Conservation (phyloP, 2,113 vertebrate species). For the Anguilla japonica region DNA sequence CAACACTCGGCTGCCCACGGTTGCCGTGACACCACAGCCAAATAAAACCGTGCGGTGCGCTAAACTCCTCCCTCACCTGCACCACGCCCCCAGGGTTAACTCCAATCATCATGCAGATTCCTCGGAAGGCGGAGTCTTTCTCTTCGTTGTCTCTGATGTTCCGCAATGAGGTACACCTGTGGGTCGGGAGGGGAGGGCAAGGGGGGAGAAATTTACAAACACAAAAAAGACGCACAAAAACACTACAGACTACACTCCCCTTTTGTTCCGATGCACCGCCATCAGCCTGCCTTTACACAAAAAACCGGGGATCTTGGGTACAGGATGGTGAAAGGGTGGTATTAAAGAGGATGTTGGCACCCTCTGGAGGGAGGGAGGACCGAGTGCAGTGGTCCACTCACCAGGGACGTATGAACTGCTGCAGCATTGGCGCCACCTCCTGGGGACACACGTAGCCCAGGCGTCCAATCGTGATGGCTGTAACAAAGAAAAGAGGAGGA, state of each 20-base stretch:
- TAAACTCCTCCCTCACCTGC: conserved; percentile 71
- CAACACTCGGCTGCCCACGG: not conserved
- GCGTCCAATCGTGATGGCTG: conserved; percentile 91
- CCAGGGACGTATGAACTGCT: conserved; percentile 94
- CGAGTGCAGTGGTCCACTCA: conserved; percentile 56
- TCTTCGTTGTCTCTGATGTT: conserved; percentile 95
- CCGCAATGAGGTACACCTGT: conserved; percentile 87
- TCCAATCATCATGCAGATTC: conserved; percentile 95
- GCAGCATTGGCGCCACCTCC: conserved; percentile 90
- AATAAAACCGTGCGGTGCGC: not conserved
- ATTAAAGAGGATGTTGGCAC: not conserved
- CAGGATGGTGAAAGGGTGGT: not conserved
- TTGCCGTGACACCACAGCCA: not conserved
- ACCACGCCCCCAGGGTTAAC: conserved; percentile 91
- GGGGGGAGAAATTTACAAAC: not conserved
- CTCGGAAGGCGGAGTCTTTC: conserved; percentile 91
- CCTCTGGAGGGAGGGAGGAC: not conserved
- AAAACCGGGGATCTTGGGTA: not conserved
- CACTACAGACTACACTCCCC: not conserved
- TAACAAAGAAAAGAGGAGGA: conserved; percentile 22
- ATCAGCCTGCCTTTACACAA: not conserved
- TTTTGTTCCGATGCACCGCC: not conserved
- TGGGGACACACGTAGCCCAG: conserved; percentile 93
- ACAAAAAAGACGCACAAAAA: not conserved
- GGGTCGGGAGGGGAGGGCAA: not conserved